phyloP scores from a whole-genome alignment of 2,888 invertebrate genomes.

The Tiphia femorata region DNA sequence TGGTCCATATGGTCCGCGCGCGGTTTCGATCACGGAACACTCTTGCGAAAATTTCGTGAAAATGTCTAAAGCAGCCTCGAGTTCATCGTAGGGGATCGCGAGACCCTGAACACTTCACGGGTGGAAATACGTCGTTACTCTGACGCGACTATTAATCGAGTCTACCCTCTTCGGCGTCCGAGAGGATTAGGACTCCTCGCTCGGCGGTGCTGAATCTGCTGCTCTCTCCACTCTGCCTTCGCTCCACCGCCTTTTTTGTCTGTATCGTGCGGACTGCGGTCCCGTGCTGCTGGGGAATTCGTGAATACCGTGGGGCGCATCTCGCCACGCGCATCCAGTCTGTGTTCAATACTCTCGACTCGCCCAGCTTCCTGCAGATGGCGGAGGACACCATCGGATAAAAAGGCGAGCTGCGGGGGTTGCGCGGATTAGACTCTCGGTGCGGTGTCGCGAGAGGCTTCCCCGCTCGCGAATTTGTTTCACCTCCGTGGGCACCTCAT shows the following conservation, averaged over 20 bases:
- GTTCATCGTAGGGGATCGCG: background rate
- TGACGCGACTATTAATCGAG: constrained; percentile 50
- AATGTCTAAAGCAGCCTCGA: no score
- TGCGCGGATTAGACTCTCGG: constrained; percentile 30
- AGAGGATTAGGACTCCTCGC: constrained; percentile 43
- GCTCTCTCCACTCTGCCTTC: constrained; percentile 13
- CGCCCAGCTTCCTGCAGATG: constrained; percentile 67
- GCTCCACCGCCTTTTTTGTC: constrained; percentile 34
- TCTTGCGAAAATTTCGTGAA: constrained; percentile 28
- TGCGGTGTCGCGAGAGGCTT: no score
- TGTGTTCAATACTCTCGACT: constrained; percentile 67
- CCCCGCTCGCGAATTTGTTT: no score
- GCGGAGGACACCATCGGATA: constrained; percentile 45
- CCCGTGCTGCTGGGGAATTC: constrained; percentile 55
- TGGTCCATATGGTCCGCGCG: no score
- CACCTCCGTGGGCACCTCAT: no score
- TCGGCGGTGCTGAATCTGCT: constrained; percentile 17
- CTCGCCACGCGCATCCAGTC: constrained; percentile 66
- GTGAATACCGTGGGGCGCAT: constrained; percentile 65
- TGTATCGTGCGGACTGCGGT: constrained; percentile 63
- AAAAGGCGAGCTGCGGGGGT: constrained; percentile 18
- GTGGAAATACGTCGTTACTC: constrained; percentile 39
- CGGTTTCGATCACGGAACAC: constrained; percentile 4
- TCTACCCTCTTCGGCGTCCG: constrained; percentile 46
- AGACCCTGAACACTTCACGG: background rate